phyloP scores from a whole-genome alignment of 2,888 invertebrate species.

The Latrodectus elegans region DNA sequence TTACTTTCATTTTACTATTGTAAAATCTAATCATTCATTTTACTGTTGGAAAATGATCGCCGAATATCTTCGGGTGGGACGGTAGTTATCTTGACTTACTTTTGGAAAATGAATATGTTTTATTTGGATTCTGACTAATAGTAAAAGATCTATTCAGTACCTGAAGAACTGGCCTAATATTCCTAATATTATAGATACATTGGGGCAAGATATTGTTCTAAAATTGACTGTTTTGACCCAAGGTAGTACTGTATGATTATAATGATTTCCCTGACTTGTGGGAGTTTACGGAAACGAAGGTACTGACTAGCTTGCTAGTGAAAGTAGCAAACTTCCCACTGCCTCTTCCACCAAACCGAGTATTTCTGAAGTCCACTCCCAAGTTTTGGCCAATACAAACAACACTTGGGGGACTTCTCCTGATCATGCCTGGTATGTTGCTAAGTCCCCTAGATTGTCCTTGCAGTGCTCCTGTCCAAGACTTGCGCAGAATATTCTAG shows the following conservation, averaged over 20 bases:
- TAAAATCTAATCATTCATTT: too few relatives aligned
- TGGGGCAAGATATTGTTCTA: not conserved
- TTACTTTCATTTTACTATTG: too few relatives aligned
- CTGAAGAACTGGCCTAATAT: not conserved
- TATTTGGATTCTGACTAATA: not conserved
- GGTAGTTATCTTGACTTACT: too few relatives aligned
- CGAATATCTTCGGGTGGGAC: too few relatives aligned
- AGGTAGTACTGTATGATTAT: not conserved
- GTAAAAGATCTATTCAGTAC: not conserved
- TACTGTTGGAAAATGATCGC: too few relatives aligned
- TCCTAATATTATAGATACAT: not conserved
- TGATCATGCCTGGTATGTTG: not conserved
- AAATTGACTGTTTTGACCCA: not conserved
- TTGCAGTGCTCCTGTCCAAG: slow-evolving; percentile 3
- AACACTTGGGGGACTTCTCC: not conserved
- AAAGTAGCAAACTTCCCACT: not conserved
- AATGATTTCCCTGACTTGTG: not conserved
- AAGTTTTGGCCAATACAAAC: not conserved
- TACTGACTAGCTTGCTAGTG: not conserved
- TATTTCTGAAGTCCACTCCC: not conserved
- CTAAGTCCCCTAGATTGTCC: not conserved
- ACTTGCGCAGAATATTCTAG: slow-evolving; percentile 1
- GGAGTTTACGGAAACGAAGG: not conserved
- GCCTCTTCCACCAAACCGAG: not conserved
- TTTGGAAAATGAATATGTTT: not conserved